A percentile compares a stretch with the other conserved stretches of the same genome.
Conservation (phyloP, 1,140 invertebrate genomes). For the Drosophila biarmipes region DNA sequence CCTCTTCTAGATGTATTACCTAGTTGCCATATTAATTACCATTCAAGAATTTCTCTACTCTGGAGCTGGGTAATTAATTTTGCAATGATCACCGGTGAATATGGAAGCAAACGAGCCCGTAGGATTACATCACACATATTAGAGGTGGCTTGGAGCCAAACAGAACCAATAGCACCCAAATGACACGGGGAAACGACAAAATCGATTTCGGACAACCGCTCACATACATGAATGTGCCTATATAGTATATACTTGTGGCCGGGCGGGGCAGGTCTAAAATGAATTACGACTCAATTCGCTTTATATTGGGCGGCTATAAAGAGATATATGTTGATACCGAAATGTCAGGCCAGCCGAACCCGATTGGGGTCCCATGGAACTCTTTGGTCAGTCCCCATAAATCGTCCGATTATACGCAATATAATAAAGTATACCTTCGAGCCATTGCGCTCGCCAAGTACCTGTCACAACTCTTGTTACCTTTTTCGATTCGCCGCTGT, state of each 20-base stretch:
- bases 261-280: constrained; percentile 21
- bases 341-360: constrained; percentile 25
- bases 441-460: constrained; percentile 47
- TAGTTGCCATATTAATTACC: constrained; percentile 33
- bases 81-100: not conserved
- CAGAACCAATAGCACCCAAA: constrained; percentile 15
- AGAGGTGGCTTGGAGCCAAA: not conserved
- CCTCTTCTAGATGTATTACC: constrained; percentile 33
- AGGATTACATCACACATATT: constrained; percentile 20
- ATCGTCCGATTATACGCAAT: constrained; percentile 61
- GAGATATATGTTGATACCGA: constrained; percentile 50
- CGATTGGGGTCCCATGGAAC: constrained; percentile 8
- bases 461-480: constrained; percentile 44
- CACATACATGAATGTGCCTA: not conserved
- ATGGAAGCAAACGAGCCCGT: constrained; percentile 10
- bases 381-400: constrained; percentile 50
- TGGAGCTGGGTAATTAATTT: constrained; percentile 27
- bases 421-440: constrained; percentile 31
- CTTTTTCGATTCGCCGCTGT: not conserved
- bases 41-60: constrained; percentile 27
- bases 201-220: not conserved
- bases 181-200: not conserved
- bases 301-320: constrained; percentile 55
- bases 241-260: not conserved
- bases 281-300: constrained; percentile 48